These are phyloP conservation scores for Amphipoea oculea DNA, from an alignment of 2,888 invertebrate species.

Conservation along the genomic window DNA sequence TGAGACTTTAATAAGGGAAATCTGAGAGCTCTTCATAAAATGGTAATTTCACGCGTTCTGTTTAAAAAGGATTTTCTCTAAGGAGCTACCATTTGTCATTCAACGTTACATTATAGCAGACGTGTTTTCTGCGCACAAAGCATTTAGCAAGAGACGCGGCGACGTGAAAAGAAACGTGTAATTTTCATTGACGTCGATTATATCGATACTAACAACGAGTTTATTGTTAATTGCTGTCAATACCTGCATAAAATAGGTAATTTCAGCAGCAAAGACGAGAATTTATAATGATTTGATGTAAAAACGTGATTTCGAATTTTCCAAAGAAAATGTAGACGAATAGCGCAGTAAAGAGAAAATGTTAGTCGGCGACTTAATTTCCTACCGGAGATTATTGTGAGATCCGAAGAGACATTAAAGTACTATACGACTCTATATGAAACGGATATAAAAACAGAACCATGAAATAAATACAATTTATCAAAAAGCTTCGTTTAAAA, in stretches of 20 bases:
- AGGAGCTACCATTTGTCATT: constrained; percentile 77
- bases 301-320: constrained; percentile 23
- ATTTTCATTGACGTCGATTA: constrained; percentile 25
- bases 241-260: constrained; percentile 17
- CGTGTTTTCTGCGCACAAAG: constrained; percentile 39
- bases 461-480: constrained; percentile 8
- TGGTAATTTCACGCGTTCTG: constrained; percentile 73
- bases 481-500: constrained; percentile 22
- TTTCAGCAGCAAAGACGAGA: constrained; percentile 12
- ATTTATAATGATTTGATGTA: constrained; percentile 22
- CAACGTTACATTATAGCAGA: constrained; percentile 67
- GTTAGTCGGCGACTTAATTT: constrained; percentile 67
- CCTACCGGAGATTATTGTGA: constrained; percentile 69
- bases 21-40: constrained; percentile 70
- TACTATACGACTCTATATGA: constrained; percentile 2
- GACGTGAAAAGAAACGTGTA: constrained; percentile 17
- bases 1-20: constrained; percentile 70
- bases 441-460: constrained; percentile 32
- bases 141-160: constrained; percentile 10
- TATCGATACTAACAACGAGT: constrained; percentile 5
- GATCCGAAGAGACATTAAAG: constrained; percentile 33
- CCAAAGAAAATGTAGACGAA: constrained; percentile 24
- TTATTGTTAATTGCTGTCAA: constrained; percentile 34
- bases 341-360: constrained; percentile 60
- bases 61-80: constrained; percentile 80